Evolutionary conservation across 2,797 vertebrate species (phyloP), one percentile per base, ranked within the genome.

Genomic region (Heterohyrax brucei): DNA sequence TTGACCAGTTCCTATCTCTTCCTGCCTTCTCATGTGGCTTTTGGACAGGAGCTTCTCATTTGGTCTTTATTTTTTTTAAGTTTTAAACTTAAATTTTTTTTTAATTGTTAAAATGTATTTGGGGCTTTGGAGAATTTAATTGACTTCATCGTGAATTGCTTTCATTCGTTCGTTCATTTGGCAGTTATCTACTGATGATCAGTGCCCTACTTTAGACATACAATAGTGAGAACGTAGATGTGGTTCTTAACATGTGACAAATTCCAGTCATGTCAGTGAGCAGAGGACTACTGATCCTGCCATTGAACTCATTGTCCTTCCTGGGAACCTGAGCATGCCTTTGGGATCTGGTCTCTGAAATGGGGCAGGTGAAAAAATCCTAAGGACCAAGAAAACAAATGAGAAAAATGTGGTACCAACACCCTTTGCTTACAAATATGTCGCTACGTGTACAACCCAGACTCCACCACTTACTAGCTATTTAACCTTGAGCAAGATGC

Each of bases 21-120:
- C 50, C 50, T 53, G 50, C 50, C 50, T 53, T 53, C 50, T 53
- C 4, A 53, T 53, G 8, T 8, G 8, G 50, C 50, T 53, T 53
- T 53, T 53, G 50, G 50, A 53, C 50, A 53, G 50, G 50, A 53
- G 50, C 5, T 53, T 8, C 50, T 53, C 8, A 13, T 13, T 53
- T 53, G 50, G 50, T 53, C 50, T 53, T 53, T 8, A 53, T 8
- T 53, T 53, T 66, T 66, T 66, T 28, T 62, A 75, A 50, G 16
- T 16, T 48, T 44, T 46, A 89, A 68, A 48, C 48, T 86, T 62
- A 68, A 87, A 70, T 94, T 48, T 73, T 22, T 85, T 82, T 73
- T 50, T 75, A 28, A 75, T 89, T 26, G 81, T 88, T 79, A 59
- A 10, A 39, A 50, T 72, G 26, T 18, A 22, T 77, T 77, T 81